phyloP scores from a whole-genome alignment of 2,113 vertebrate species.

The Pseudorasbora parva region DNA sequence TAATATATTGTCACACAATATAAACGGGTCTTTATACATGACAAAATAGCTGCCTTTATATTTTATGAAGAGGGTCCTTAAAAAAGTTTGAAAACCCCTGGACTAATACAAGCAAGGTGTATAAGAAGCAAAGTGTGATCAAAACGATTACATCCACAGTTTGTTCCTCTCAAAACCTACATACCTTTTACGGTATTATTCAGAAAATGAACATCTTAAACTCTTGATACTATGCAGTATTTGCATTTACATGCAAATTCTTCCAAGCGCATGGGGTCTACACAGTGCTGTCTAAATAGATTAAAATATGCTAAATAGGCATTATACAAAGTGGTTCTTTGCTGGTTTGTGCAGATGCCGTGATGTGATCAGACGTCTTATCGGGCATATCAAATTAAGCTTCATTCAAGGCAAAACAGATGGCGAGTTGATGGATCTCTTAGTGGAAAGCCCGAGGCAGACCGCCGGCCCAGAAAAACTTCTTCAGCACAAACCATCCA shows the following conservation, averaged over 20 bases:
- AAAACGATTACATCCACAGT: slow-evolving; percentile 28
- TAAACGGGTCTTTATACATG: not conserved
- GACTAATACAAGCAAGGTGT: slow-evolving; percentile 1
- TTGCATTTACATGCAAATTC: not conserved
- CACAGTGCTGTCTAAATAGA: slow-evolving; percentile 16
- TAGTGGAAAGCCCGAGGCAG: slow-evolving; percentile 50
- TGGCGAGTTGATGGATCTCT: slow-evolving; percentile 2
- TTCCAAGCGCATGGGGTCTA: not conserved
- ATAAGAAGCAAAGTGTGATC: not conserved
- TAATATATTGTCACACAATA: not conserved
- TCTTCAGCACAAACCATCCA: slow-evolving; percentile 72
- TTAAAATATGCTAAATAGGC: slow-evolving; percentile 33
- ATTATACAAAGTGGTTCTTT: slow-evolving; percentile 1
- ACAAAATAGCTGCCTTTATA: slow-evolving; percentile 17
- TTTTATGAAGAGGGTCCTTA: not conserved
- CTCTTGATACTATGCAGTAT: not conserved
- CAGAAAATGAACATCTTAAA: not conserved
- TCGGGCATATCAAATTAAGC: slow-evolving; percentile 15
- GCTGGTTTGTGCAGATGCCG: not conserved
- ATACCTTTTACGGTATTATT: not conserved
- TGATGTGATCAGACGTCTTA: slow-evolving; percentile 15
- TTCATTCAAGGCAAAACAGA: slow-evolving; percentile 20
- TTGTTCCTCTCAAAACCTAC: not conserved
- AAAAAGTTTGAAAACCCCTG: not conserved
- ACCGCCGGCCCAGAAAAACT: slow-evolving; percentile 53